A percentile compares a stretch with the other conserved stretches of the same genome.
phyloP scores from a whole-genome alignment of 1,140 invertebrate genomes.

The Calliopsis andreniformis region DNA sequence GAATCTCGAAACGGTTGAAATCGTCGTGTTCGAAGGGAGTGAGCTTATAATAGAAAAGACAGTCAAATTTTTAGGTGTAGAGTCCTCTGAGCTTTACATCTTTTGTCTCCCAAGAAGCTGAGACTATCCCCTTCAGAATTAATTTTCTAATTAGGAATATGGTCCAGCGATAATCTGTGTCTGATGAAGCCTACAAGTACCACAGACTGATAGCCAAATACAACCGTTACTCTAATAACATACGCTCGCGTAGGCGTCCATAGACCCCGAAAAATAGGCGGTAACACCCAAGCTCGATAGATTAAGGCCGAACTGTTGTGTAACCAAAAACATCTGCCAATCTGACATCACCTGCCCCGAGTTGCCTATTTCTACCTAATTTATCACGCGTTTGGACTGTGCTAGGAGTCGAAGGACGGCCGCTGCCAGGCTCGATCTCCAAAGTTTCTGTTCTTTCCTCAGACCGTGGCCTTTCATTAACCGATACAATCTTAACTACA shows the following conservation, averaged over 20 bases:
- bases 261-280: constrained; percentile 1
- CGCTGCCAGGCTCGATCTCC: constrained; percentile 31
- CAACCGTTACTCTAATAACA: neutral
- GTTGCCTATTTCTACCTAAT: constrained; percentile 75
- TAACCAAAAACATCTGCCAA: constrained; percentile 76
- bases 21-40: neutral
- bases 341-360: constrained; percentile 73
- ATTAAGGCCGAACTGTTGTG: constrained; percentile 45
- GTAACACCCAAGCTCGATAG: constrained; percentile 51
- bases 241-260: neutral
- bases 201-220: too few relatives aligned
- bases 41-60: neutral
- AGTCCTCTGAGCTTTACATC: too few relatives aligned
- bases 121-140: too few relatives aligned
- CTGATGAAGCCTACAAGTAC: too few relatives aligned
- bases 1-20: neutral
- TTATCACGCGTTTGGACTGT: constrained; percentile 65
- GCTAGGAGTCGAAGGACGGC: constrained; percentile 48
- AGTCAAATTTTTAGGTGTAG: constrained; percentile 4
- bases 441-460: constrained; percentile 53
- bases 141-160: too few relatives aligned
- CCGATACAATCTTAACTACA: constrained; percentile 75
- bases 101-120: too few relatives aligned
- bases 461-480: constrained; percentile 71
- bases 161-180: too few relatives aligned